These are phyloP conservation scores for Mastomys coucha DNA, from an alignment of 2,113 vertebrate genomes.

Conservation along the genomic window DNA sequence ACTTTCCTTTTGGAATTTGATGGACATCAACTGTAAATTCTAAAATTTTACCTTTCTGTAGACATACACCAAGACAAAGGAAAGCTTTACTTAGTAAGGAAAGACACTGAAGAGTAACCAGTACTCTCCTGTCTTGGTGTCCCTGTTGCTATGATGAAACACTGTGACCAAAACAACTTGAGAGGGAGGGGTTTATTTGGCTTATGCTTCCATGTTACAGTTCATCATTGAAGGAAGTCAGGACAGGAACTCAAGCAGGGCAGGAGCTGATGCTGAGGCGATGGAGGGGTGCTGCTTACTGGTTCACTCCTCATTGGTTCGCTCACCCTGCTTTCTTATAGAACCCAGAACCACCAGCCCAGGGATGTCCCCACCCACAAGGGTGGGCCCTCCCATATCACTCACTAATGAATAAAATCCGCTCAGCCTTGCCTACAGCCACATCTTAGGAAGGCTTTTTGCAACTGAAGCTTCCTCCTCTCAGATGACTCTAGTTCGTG, in stretches of 20 bases:
- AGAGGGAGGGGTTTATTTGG: background rate
- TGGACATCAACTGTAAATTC: background rate
- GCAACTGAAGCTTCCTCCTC: background rate
- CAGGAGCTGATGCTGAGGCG: background rate
- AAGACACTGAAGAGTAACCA: background rate
- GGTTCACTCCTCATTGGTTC: background rate
- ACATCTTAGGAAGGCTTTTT: background rate
- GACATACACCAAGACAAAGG: background rate
- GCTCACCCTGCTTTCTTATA: background rate
- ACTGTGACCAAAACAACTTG: background rate
- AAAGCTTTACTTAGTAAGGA: background rate
- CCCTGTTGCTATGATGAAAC: background rate
- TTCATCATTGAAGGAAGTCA: background rate
- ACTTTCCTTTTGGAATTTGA: constrained; percentile 24
- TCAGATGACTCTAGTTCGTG: background rate
- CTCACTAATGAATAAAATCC: background rate
- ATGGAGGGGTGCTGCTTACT: background rate
- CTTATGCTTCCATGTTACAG: too few relatives aligned
- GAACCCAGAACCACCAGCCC: background rate
- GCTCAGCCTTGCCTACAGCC: background rate
- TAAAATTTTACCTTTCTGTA: background rate
- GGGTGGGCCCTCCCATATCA: background rate
- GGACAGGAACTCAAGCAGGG: background rate
- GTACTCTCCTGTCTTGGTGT: background rate
- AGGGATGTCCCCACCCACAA: background rate